These are phyloP conservation scores for Zelleria hepariella DNA, from an alignment of 2,888 invertebrate species.

Conservation along the genomic window DNA sequence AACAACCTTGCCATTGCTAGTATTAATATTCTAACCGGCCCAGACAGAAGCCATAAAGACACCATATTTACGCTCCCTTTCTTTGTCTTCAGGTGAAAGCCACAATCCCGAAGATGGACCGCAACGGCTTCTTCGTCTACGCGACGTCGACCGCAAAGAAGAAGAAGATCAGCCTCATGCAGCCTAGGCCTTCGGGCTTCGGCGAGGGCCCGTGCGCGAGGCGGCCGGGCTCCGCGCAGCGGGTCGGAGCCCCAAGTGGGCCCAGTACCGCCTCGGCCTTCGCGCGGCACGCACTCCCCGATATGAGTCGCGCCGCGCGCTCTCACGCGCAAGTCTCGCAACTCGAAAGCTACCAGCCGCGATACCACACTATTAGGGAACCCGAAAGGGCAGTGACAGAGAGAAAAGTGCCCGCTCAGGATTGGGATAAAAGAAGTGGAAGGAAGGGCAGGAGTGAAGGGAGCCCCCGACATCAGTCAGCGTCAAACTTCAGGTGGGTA, in stretches of 20 bases:
- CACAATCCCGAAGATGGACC: slow-evolving; percentile 63
- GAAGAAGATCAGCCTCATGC: slow-evolving; percentile 68
- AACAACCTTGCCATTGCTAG: too few species aligned
- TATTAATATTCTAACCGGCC: too few species aligned
- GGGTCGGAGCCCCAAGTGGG: slow-evolving; percentile 3
- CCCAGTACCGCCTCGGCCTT: slow-evolving; percentile 47
- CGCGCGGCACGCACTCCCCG: slow-evolving; percentile 37
- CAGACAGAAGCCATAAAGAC: too few species aligned
- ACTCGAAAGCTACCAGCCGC: slow-evolving; percentile 66
- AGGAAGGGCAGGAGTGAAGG: slow-evolving; percentile 33
- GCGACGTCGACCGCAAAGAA: slow-evolving; percentile 65
- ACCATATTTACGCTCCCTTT: neutral
- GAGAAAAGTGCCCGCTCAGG: slow-evolving; percentile 62
- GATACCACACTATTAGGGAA: slow-evolving; percentile 67
- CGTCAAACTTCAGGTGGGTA: slow-evolving; percentile 3
- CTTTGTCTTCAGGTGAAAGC: slow-evolving; percentile 51
- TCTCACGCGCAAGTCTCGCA: slow-evolving; percentile 63
- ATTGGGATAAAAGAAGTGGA: slow-evolving; percentile 21
- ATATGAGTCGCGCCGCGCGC: slow-evolving; percentile 2
- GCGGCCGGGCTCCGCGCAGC: slow-evolving; percentile 2
- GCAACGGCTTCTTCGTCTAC: slow-evolving; percentile 66
- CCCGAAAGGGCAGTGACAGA: slow-evolving; percentile 44
- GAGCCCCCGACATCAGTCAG: slow-evolving; percentile 1
- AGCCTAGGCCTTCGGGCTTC: slow-evolving; percentile 61
- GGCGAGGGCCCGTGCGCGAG: slow-evolving; percentile 39